Base-by-base conservation (phyloP, 2,888 invertebrate species). In the Amiota mariae region DNA sequence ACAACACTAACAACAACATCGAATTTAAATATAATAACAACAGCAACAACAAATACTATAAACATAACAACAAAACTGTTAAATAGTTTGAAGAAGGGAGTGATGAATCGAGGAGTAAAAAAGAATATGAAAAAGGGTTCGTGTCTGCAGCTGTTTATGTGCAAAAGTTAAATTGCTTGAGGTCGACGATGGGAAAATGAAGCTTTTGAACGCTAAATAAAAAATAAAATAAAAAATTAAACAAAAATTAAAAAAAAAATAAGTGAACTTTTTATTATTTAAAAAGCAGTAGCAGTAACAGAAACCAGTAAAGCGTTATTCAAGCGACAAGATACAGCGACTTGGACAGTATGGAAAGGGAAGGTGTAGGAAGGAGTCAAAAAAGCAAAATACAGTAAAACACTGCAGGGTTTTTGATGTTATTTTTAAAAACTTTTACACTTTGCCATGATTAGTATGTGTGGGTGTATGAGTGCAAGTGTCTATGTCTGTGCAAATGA, bases 131-230 rank as follows among this genome's bases (percentile, higher is more conserved):
- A 68, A 68, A 68, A 68, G 67, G 67, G 67, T 51, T 68, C 36
- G 59, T 12, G 13, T 67, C 64, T 68, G 67, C 67, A 67, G 51
- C 67, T 68, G 67, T 68, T 68, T 68, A 68, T 68, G 67, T 51
- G 51, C 67, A 78, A 85, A 83, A 83, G 82, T 83, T 83, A 83
- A 83, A 83, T 83, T 83, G 82, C 81, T 78, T 79, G 80, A 81
- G 80, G 72, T 70, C 75, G 67, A 57, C 18, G 36, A 61, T 72
- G 51, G 36, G 8, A 56, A 70, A 51, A n/a, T 11, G 36, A 12
- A 24, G 61, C 9, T 20, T 9, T 36, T 63, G 36, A 13, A 36
- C 36, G 2, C 36, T 36, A 36, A 36, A 36, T 36, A 36, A 36
- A 36, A 36, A 36, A 36, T 36, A 36, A 36, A 36, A 3, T 24